These are phyloP conservation scores for Villa cingulata DNA, from an alignment of 2,888 invertebrate species.

Conservation along the genomic window DNA sequence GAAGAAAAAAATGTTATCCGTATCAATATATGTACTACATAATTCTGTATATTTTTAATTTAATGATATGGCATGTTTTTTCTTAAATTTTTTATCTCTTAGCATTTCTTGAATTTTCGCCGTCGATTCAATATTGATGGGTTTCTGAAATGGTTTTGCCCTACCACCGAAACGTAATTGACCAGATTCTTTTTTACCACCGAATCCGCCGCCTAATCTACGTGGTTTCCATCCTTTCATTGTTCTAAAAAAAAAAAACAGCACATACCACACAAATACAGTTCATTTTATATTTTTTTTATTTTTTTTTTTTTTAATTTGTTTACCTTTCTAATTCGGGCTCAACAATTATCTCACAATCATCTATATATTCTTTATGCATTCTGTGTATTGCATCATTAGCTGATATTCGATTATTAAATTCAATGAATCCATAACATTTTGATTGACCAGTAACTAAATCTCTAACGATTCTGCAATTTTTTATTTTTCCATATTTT, in stretches of 20 bases:
- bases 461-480: slow-evolving; percentile 56
- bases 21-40: too few species aligned
- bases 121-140: slow-evolving; percentile 34
- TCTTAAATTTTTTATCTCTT: too few species aligned
- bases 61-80: too few species aligned
- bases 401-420: slow-evolving; percentile 45
- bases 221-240: slow-evolving; percentile 73
- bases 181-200: slow-evolving; percentile 73
- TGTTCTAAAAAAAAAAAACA: slow-evolving; percentile 18
- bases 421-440: slow-evolving; percentile 80
- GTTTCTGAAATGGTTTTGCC: slow-evolving; percentile 60
- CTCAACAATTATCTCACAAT: slow-evolving; percentile 59
- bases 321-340: slow-evolving; percentile 52
- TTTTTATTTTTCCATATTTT: slow-evolving; percentile 50
- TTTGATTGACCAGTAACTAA: slow-evolving; percentile 71
- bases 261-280: too few species aligned
- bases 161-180: slow-evolving; percentile 76
- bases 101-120: slow-evolving; percentile 17
- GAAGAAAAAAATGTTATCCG: too few species aligned
- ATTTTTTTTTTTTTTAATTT: not conserved
- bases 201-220: slow-evolving; percentile 75
- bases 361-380: slow-evolving; percentile 49
- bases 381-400: slow-evolving; percentile 47
- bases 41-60: too few species aligned
- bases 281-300: not conserved